phyloP scores from a whole-genome alignment of 2,113 vertebrate genomes.

The Clarias batrachus region DNA sequence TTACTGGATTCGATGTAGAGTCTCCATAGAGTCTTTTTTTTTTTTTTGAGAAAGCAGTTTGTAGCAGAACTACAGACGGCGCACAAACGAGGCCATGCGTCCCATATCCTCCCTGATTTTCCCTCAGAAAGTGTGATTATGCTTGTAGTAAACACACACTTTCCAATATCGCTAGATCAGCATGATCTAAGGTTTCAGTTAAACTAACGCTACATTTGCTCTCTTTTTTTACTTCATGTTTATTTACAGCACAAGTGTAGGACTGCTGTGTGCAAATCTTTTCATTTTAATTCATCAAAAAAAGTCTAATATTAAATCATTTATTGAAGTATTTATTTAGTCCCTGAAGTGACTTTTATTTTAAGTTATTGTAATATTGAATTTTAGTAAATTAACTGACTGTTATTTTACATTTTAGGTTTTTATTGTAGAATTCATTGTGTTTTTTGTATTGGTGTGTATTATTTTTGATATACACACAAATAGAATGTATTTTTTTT shows the following conservation, averaged over 20 bases:
- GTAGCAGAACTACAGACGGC: not conserved
- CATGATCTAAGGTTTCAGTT: not conserved
- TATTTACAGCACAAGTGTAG: too few relatives aligned
- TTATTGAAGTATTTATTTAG: not conserved
- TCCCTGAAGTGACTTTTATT: not conserved
- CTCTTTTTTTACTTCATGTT: not conserved
- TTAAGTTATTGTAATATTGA: not conserved
- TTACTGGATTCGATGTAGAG: constrained; percentile 26
- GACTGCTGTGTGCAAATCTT: not conserved
- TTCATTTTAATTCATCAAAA: not conserved
- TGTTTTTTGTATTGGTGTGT: not conserved
- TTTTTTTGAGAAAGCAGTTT: not conserved
- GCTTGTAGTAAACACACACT: not conserved
- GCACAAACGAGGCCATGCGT: not conserved
- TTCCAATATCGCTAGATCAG: not conserved
- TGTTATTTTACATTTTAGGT: not conserved
- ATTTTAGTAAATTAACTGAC: not conserved
- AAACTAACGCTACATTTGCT: not conserved
- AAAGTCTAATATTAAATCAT: not conserved
- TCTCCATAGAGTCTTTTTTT: not conserved
- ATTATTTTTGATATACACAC: not conserved
- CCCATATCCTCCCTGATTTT: not conserved
- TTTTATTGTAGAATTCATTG: not conserved
- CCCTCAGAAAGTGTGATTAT: not conserved
- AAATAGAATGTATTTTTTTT: too few relatives aligned